phyloP scores from a whole-genome alignment of 2,888 invertebrate species.

The Cantharis nigra region DNA sequence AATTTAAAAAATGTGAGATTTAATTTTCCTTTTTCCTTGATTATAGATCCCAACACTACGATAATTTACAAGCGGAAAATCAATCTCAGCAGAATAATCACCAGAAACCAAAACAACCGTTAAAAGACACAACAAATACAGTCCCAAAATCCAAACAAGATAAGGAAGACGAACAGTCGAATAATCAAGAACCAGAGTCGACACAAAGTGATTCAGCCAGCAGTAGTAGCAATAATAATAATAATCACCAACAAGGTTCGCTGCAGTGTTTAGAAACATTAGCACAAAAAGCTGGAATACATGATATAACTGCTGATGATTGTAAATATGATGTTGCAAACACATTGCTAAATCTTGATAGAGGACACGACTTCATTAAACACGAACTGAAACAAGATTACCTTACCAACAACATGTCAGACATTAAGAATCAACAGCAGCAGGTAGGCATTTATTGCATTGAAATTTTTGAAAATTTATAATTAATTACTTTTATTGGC shows the following conservation, averaged over 20 bases:
- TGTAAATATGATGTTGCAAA: constrained; percentile 73
- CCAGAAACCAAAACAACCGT: constrained; percentile 48
- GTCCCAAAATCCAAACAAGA: constrained; percentile 44
- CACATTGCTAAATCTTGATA: constrained; percentile 67
- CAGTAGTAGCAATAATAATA: constrained; percentile 28
- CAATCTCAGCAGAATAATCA: constrained; percentile 36
- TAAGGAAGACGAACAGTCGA: constrained; percentile 45
- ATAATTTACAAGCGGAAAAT: constrained; percentile 59
- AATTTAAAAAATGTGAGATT: constrained; percentile 37
- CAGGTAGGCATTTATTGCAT: constrained; percentile 4
- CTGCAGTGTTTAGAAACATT: constrained; percentile 73
- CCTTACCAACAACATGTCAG: constrained; percentile 47
- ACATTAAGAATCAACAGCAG: constrained; percentile 49
- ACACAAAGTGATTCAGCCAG: constrained; percentile 44
- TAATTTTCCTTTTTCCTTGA: constrained; percentile 57
- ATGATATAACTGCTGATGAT: constrained; percentile 70
- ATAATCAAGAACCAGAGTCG: constrained; percentile 50
- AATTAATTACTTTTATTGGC: background rate
- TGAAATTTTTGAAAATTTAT: background rate
- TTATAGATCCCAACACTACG: constrained; percentile 67
- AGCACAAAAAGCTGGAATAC: constrained; percentile 70
- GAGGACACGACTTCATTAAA: constrained; percentile 50
- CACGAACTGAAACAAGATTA: constrained; percentile 33
- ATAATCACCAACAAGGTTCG: constrained; percentile 54
- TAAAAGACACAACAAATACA: constrained; percentile 55